A percentile compares a stretch with the other conserved stretches of the same genome.
Evolutionary conservation across 2,797 vertebrate species (phyloP).

Genomic region (Chelonia mydas): DNA sequence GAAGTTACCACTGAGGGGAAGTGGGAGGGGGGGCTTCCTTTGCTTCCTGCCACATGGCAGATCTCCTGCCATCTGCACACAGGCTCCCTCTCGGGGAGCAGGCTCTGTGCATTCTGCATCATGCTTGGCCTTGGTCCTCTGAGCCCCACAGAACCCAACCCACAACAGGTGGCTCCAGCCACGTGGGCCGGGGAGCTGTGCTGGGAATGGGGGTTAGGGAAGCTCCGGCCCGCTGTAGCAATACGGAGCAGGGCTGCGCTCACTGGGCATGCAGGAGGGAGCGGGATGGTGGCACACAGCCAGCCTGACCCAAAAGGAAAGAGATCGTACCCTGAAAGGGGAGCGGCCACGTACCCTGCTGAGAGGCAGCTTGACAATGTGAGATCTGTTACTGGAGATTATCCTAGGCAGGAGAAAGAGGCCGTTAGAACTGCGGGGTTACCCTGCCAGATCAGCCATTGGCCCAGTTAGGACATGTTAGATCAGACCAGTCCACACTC

Average conservation of each 20-base stretch:
- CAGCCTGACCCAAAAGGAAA: background rate
- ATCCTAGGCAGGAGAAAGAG: conserved; percentile 86
- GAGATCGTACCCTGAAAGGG: background rate
- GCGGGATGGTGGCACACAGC: background rate
- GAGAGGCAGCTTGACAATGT: conserved; percentile 98
- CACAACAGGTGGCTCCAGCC: too few species aligned
- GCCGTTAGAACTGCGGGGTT: background rate
- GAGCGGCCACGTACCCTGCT: conserved; percentile 90
- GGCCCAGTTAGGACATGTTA: background rate
- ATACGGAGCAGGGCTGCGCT: background rate
- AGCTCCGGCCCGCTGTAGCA: too few species aligned
- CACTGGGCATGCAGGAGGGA: background rate
- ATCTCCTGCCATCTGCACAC: too few species aligned
- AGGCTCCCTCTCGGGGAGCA: too few species aligned
- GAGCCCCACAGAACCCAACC: too few species aligned
- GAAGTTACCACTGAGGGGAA: background rate
- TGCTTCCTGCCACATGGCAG: too few species aligned
- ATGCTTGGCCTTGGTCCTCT: too few species aligned
- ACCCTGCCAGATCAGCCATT: background rate
- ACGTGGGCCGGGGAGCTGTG: background rate
- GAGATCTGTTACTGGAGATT: conserved; percentile 99
- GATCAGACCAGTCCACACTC: background rate
- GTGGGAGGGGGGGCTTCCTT: background rate
- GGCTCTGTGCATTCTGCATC: too few species aligned
- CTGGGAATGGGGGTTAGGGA: background rate